phyloP scores from a whole-genome alignment of 2,113 vertebrate species.

The Chloropsis cyanopogon region DNA sequence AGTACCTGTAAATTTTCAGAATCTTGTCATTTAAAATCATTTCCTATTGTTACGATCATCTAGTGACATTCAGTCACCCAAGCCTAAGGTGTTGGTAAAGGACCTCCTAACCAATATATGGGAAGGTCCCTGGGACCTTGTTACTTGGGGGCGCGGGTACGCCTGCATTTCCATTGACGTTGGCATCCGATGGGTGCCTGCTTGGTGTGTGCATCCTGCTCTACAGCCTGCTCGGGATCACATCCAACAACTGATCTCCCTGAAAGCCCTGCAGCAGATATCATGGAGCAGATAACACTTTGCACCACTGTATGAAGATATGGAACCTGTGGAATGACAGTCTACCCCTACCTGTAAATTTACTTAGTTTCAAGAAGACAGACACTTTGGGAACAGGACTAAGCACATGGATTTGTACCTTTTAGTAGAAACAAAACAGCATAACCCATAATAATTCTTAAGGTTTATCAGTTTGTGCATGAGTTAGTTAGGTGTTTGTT shows the following conservation, averaged over 20 bases:
- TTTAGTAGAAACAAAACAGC: neutral
- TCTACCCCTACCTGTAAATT: neutral
- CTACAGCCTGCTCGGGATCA: no score
- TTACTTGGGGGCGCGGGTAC: neutral
- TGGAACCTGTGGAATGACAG: neutral
- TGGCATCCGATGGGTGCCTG: neutral
- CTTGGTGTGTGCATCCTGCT: neutral
- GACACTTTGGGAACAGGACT: neutral
- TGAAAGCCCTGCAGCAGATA: neutral
- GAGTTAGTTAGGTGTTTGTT: neutral
- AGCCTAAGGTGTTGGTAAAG: neutral
- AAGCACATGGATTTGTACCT: neutral
- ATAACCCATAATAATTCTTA: no score
- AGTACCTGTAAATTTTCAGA: neutral
- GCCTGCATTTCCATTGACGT: neutral
- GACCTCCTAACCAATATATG: neutral
- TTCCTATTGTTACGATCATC: neutral
- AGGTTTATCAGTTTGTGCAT: no score
- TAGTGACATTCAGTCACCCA: neutral
- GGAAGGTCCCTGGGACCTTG: neutral
- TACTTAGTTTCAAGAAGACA: neutral
- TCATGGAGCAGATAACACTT: neutral
- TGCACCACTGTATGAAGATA: neutral
- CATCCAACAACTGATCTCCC: neutral
- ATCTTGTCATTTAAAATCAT: neutral